These are phyloP conservation scores for Drosophila auraria DNA, from an alignment of 1,140 invertebrate genomes.

Conservation along the genomic window DNA sequence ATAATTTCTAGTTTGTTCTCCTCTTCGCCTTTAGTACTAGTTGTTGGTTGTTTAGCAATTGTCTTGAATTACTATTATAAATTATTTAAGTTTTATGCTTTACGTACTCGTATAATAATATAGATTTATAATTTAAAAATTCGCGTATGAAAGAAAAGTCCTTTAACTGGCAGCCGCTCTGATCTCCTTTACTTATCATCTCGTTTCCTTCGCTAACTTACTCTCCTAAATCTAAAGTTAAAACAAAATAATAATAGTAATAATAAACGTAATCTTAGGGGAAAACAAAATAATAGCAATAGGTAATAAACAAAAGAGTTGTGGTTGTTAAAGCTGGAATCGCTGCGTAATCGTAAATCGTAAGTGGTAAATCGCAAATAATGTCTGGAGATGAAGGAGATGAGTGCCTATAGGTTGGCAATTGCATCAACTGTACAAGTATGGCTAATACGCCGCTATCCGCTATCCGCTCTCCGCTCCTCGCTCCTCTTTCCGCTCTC, in stretches of 20 bases:
- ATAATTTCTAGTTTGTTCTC: slow-evolving; percentile 85
- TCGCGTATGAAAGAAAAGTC: slow-evolving; percentile 79
- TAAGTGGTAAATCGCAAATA: slow-evolving; percentile 53
- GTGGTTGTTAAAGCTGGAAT: slow-evolving; percentile 75
- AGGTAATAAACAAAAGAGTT: slow-evolving; percentile 57
- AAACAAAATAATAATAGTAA: slow-evolving; percentile 63
- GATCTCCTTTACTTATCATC: slow-evolving; percentile 5
- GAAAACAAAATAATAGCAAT: slow-evolving; percentile 67
- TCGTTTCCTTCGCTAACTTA: slow-evolving; percentile 21
- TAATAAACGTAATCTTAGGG: slow-evolving; percentile 34
- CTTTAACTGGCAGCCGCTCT: slow-evolving; percentile 52
- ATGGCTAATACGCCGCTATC: slow-evolving; percentile 62
- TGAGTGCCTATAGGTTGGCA: slow-evolving; percentile 68
- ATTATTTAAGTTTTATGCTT: slow-evolving; percentile 79
- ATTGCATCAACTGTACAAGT: slow-evolving; percentile 77
- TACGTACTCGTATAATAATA: slow-evolving; percentile 61
- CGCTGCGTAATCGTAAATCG: slow-evolving; percentile 65
- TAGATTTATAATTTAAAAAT: slow-evolving; percentile 71
- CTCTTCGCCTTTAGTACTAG: slow-evolving; percentile 77
- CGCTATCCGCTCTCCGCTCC: background rate
- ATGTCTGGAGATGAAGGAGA: slow-evolving; percentile 58
- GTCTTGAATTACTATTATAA: slow-evolving; percentile 82
- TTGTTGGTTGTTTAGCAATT: slow-evolving; percentile 74
- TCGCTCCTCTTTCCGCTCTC: background rate
- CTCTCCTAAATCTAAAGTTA: slow-evolving; percentile 63